Evolutionary conservation across 2,113 vertebrate species (phyloP).

Genomic region (Gambusia holbrooki): DNA sequence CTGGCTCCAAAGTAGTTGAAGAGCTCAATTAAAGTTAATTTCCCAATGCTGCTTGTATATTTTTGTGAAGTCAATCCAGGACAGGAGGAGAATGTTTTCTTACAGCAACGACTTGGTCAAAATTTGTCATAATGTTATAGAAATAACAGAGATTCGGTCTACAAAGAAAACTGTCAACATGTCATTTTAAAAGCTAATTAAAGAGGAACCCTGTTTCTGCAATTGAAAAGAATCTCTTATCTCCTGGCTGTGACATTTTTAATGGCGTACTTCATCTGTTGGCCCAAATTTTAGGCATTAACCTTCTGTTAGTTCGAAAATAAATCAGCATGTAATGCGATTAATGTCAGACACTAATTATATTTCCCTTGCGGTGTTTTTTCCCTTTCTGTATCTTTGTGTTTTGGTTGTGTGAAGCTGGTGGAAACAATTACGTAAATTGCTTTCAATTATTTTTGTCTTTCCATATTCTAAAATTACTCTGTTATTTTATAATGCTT

Average conservation of each 20-base stretch:
- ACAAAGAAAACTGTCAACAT: neutral
- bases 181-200: neutral
- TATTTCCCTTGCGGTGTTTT: neutral
- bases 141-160: neutral
- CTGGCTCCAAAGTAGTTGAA: slow-evolving; percentile 25
- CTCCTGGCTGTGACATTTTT: neutral
- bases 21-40: slow-evolving; percentile 10
- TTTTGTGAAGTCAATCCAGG: slow-evolving; percentile 11
- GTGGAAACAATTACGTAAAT: neutral
- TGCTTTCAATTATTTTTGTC: neutral
- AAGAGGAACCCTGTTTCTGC: neutral
- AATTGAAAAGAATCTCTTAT: neutral
- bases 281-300: slow-evolving; percentile 8
- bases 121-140: neutral
- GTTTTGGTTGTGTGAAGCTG: slow-evolving; percentile 13
- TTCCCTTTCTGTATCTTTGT: slow-evolving; percentile 3
- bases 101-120: neutral
- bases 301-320: neutral
- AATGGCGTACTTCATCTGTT: slow-evolving; percentile 8
- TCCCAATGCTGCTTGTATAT: neutral
- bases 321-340: slow-evolving; percentile 20
- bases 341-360: slow-evolving; percentile 20
- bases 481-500: neutral
- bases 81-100: neutral
- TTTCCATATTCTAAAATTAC: neutral